Conservation (phyloP, 2,797 vertebrate species). For the Dermochelys coriacea region DNA sequence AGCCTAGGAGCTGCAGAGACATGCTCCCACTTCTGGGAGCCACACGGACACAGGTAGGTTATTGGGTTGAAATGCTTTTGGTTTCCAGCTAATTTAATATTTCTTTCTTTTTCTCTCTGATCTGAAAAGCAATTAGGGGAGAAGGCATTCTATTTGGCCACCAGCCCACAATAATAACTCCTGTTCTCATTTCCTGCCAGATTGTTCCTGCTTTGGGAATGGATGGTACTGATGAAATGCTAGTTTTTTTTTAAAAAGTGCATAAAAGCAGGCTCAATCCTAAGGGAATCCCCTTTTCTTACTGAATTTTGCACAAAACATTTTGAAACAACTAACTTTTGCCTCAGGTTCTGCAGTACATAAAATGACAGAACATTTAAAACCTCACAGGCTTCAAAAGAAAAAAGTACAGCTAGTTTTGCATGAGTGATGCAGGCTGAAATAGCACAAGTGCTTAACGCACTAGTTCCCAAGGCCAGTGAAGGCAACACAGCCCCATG, state of each 20-base stretch:
- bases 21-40: too few relatives aligned
- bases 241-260: slow-evolving; percentile 3
- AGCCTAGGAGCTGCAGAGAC: too few relatives aligned
- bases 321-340: not conserved
- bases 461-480: not conserved
- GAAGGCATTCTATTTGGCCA: slow-evolving; percentile 43
- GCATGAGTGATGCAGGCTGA: not conserved
- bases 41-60: not conserved
- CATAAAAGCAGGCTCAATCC: not conserved
- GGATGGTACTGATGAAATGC: slow-evolving; percentile 51
- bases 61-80: slow-evolving; percentile 52
- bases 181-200: slow-evolving; percentile 51
- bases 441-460: not conserved
- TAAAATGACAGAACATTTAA: not conserved
- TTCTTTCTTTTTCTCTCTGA: slow-evolving; percentile 66
- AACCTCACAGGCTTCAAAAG: not conserved
- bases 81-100: slow-evolving; percentile 67
- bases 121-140: slow-evolving; percentile 61
- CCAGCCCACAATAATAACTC: slow-evolving; percentile 57
- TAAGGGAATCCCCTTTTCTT: not conserved
- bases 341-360: not conserved
- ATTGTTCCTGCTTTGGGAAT: slow-evolving; percentile 45
- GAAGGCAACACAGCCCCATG: not conserved
- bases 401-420: not conserved
- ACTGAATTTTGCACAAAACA: not conserved